A percentile compares a stretch with the other conserved stretches of the same genome.
Conservation (phyloP, 2,888 invertebrate species). For the Lordiphosa andalusiaca region DNA sequence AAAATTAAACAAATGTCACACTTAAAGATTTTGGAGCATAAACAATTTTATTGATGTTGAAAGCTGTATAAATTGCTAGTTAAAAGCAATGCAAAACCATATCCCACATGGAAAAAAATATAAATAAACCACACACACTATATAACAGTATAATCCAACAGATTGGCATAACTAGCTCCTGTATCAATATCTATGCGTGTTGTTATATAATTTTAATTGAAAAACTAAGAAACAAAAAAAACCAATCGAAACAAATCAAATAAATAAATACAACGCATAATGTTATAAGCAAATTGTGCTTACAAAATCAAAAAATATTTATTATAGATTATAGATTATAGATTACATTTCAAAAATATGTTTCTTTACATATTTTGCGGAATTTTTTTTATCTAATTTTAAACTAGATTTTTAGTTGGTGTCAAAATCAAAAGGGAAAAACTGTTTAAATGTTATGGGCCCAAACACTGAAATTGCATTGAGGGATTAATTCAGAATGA, state of each 20-base stretch:
- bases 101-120: conserved; percentile 51
- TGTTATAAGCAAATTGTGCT: conserved; percentile 66
- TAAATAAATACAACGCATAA: conserved; percentile 55
- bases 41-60: conserved; percentile 72
- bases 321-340: conserved; percentile 17
- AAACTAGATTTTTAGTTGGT: conserved; percentile 58
- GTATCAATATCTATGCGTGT: conserved; percentile 52
- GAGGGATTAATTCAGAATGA: too few relatives aligned
- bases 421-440: conserved; percentile 7
- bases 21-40: conserved; percentile 60
- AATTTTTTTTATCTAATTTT: conserved; percentile 25
- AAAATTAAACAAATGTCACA: conserved; percentile 33
- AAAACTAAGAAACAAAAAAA: conserved; percentile 37
- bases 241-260: conserved; percentile 55
- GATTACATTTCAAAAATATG: conserved; percentile 20
- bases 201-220: conserved; percentile 68
- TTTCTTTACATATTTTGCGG: conserved; percentile 20
- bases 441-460: too few relatives aligned
- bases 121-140: conserved; percentile 34
- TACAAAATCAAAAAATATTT: conserved; percentile 49
- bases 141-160: conserved; percentile 12
- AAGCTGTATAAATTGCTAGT: conserved; percentile 33
- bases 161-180: conserved; percentile 27
- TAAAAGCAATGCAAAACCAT: conserved; percentile 62
- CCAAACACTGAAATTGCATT: too few relatives aligned